Evolutionary conservation across 2,888 invertebrate species (phyloP).

Genomic region (Anthoptus insignis): DNA sequence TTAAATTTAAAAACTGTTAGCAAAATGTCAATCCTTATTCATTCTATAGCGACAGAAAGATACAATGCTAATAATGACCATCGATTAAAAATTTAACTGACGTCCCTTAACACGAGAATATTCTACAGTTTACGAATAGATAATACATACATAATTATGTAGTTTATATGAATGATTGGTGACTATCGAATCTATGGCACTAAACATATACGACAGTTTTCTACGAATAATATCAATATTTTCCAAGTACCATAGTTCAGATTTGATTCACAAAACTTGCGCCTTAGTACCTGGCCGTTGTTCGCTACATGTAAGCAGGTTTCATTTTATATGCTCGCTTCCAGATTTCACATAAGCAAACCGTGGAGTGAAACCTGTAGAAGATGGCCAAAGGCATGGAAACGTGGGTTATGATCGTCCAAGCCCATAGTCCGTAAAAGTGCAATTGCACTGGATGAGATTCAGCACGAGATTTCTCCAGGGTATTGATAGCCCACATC

Average conservation of each 20-base stretch:
- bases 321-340: conserved; percentile 98
- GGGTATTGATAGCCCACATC: conserved; percentile 97
- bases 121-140: conserved; percentile 13
- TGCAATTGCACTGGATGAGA: conserved; percentile 97
- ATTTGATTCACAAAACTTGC: conserved; percentile 41
- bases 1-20: neutral
- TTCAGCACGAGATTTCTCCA: conserved; percentile 96
- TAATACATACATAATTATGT: conserved; percentile 6
- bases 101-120: conserved; percentile 3
- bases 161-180: conserved; percentile 25
- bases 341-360: conserved; percentile 98
- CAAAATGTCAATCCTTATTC: neutral
- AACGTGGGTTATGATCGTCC: conserved; percentile 98
- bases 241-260: conserved; percentile 65
- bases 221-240: conserved; percentile 27
- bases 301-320: conserved; percentile 93
- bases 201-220: conserved; percentile 60
- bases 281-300: conserved; percentile 65
- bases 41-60: neutral
- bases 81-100: neutral
- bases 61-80: neutral
- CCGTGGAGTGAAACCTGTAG: conserved; percentile 98
- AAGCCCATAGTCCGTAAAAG: conserved; percentile 97
- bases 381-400: conserved; percentile 98
- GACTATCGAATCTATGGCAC: conserved; percentile 75